Evolutionary conservation across 2,888 invertebrate genomes (phyloP), one percentile per base, ranked within the genome.

Genomic region (Halictus ligatus): DNA sequence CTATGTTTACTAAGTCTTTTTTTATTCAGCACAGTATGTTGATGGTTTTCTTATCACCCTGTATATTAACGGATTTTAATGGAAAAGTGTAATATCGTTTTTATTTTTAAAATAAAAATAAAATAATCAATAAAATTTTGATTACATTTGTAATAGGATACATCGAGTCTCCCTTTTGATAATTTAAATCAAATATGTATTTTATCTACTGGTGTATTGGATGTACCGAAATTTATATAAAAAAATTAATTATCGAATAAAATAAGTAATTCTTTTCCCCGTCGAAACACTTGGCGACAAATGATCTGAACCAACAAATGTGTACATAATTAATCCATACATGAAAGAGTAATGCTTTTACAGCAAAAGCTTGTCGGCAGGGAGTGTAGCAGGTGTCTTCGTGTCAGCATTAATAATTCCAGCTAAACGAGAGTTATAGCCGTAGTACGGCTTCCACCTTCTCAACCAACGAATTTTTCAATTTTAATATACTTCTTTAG

Each of bases 371-470:
- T 64, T 64, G 25, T 15, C 25, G 29, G 29, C 64, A 64, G 29
- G 6, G 64, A 43, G 71, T 3, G 71, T 71, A 40, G 73, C 50
- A 73, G 72, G 48, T 46, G 73, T 50, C 48, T 73, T 73, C 50
- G 50, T 46, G 25, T 43, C 43, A 43, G 18, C 71, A 18, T n/a
- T 71, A 71, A 71, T n/a, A 43, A 43, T 46, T 64, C 64, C n/a
- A 58, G 58, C 58, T 58, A 58, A 58, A 58, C 58, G n/a, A n/a
- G 58, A 58, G 58, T n/a, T 58, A 12, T 58, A 58, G n/a, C 58
- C 58, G 10, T n/a, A 58, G 25, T 58, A 58, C 12, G n/a, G 58
- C 58, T 58, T 58, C 58, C 12, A 58, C 58, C n/a, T 12, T 58
- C 58, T 12, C n/a, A 25, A 12, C 58, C n/a, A 58, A 10, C 5